A percentile compares a stretch with the other conserved stretches of the same genome.
Evolutionary conservation across 2,888 invertebrate genomes (phyloP).

Genomic region (Pristionchus arcanus): DNA sequence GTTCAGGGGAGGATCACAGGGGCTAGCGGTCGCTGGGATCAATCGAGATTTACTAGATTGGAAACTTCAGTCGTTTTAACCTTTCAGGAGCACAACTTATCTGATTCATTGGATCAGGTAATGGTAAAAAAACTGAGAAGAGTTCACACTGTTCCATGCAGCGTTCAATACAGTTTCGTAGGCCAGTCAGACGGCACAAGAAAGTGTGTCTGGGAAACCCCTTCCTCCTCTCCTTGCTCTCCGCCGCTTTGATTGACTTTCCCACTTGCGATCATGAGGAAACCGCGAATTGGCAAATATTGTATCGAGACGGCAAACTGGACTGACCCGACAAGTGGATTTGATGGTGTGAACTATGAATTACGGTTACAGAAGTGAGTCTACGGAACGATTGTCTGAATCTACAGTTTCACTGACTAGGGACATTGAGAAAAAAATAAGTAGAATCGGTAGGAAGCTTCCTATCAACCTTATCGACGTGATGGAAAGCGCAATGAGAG

Average conservation of each 20-base stretch:
- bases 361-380: too few species aligned
- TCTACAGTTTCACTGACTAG: too few species aligned
- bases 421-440: too few species aligned
- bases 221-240: background rate
- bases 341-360: background rate
- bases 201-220: slow-evolving; percentile 11
- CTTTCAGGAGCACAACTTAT: background rate
- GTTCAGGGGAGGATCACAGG: background rate
- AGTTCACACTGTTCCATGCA: too few species aligned
- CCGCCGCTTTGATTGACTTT: slow-evolving; percentile 29
- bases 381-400: too few species aligned
- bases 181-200: background rate
- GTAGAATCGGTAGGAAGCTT: background rate
- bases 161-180: background rate
- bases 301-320: background rate
- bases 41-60: too few species aligned
- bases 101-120: background rate
- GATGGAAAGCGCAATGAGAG: too few species aligned
- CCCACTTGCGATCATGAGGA: slow-evolving; percentile 43
- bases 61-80: background rate
- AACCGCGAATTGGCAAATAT: slow-evolving; percentile 19
- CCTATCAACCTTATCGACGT: background rate
- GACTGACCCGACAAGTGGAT: background rate
- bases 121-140: background rate
- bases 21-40: too few species aligned